These are phyloP conservation scores for Galleria mellonella DNA, from an alignment of 1,140 invertebrate genomes.

Conservation along the genomic window DNA sequence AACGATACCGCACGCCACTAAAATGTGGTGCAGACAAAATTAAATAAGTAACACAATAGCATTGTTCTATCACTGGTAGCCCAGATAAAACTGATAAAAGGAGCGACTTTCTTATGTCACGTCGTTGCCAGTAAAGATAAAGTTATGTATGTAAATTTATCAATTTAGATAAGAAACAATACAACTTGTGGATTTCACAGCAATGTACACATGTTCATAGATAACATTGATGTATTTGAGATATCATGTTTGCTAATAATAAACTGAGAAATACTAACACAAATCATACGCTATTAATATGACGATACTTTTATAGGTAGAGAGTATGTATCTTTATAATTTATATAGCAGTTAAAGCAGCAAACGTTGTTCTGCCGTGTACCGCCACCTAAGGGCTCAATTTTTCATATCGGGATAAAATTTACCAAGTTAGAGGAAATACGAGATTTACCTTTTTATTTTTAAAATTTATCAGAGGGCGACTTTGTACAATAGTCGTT, in stretches of 20 bases:
- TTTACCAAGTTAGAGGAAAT: too few relatives aligned
- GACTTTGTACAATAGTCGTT: too few relatives aligned
- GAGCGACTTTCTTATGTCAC: slow-evolving; percentile 51
- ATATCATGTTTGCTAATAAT: neutral
- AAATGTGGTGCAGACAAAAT: neutral
- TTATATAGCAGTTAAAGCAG: too few relatives aligned
- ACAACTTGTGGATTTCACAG: slow-evolving; percentile 47
- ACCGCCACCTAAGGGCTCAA: too few relatives aligned
- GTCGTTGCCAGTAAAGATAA: slow-evolving; percentile 37
- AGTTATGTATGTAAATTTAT: slow-evolving; percentile 64
- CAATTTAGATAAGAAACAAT: slow-evolving; percentile 66
- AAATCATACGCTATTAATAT: too few relatives aligned
- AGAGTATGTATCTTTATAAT: too few relatives aligned
- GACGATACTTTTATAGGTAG: too few relatives aligned
- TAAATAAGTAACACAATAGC: slow-evolving; percentile 12
- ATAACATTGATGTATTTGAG: slow-evolving; percentile 22
- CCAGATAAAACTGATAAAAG: slow-evolving; percentile 50
- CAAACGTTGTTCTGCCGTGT: too few relatives aligned
- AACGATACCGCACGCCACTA: slow-evolving; percentile 1
- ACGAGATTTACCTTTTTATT: too few relatives aligned
- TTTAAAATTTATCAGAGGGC: too few relatives aligned
- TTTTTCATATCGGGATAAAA: too few relatives aligned
- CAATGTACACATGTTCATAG: slow-evolving; percentile 44
- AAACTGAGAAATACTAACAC: too few relatives aligned
- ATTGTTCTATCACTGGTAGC: slow-evolving; percentile 31